These are phyloP conservation scores for Abscondita cerata DNA, from an alignment of 2,888 invertebrate genomes.

Conservation along the genomic window DNA sequence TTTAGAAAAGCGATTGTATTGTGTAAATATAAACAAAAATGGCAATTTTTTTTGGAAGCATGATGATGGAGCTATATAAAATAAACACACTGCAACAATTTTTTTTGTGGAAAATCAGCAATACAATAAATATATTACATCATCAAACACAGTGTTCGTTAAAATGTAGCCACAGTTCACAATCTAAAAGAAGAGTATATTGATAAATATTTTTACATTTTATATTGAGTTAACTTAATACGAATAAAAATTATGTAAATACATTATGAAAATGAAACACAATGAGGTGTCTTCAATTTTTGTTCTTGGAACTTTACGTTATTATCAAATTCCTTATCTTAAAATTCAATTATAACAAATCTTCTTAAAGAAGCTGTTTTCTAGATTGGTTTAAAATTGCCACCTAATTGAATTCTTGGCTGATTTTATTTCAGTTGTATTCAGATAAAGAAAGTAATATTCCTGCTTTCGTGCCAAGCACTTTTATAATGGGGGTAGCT, in stretches of 20 bases:
- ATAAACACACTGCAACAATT: too few relatives aligned
- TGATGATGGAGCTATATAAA: too few relatives aligned
- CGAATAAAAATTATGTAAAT: slow-evolving; percentile 2
- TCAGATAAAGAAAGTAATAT: slow-evolving; percentile 45
- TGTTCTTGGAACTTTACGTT: slow-evolving; percentile 24
- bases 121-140: too few relatives aligned
- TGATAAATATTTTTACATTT: too few relatives aligned
- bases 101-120: too few relatives aligned
- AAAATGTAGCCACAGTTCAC: too few relatives aligned
- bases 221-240: too few relatives aligned
- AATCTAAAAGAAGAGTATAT: too few relatives aligned
- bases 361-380: slow-evolving; percentile 44
- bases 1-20: too few relatives aligned
- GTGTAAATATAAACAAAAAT: too few relatives aligned
- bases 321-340: slow-evolving; percentile 47
- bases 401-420: slow-evolving; percentile 52
- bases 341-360: slow-evolving; percentile 53
- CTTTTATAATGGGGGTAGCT: slow-evolving; percentile 45
- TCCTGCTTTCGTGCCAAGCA: slow-evolving; percentile 48
- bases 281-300: slow-evolving; percentile 19
- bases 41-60: too few relatives aligned
- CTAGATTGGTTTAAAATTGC: slow-evolving; percentile 49
- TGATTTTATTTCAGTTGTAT: slow-evolving; percentile 50
- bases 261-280: slow-evolving; percentile 4
- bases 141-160: too few relatives aligned